Percentiles rank a stretch among this genome's conserved stretches.
These are phyloP conservation scores for Intellagama lesueurii DNA, from an alignment of 2,797 vertebrate species.

Conservation along the genomic window DNA sequence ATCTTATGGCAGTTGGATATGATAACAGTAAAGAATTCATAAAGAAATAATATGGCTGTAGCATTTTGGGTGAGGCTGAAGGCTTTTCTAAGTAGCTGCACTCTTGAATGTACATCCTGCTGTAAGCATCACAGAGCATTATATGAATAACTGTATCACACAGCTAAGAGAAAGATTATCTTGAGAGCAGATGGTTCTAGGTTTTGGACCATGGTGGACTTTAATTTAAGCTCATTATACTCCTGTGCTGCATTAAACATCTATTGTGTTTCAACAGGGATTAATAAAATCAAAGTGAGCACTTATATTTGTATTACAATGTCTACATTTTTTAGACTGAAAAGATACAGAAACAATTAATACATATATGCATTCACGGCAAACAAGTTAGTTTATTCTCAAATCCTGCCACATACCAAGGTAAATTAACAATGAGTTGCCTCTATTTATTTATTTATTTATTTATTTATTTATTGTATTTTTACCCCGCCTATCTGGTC, in stretches of 20 bases:
- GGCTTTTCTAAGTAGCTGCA: not conserved
- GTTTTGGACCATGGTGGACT: too few relatives aligned
- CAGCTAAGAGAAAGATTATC: not conserved
- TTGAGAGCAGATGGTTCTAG: not conserved
- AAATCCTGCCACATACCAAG: not conserved
- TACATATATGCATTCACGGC: not conserved
- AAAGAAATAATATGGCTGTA: not conserved
- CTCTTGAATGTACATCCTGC: not conserved
- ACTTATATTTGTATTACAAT: too few relatives aligned
- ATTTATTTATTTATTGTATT: too few relatives aligned
- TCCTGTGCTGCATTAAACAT: not conserved
- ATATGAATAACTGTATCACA: not conserved
- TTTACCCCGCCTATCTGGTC: too few relatives aligned
- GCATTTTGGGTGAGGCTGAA: not conserved
- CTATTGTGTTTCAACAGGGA: not conserved
- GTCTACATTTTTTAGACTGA: too few relatives aligned
- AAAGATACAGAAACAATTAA: not conserved
- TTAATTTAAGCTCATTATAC: not conserved
- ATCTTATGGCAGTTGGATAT: not conserved
- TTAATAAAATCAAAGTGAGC: too few relatives aligned
- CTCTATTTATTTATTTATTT: too few relatives aligned
- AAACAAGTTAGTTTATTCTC: not conserved
- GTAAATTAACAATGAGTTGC: fast-evolving
- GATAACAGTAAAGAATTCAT: not conserved
- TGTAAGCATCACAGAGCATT: not conserved